Conservation (phyloP, 2,888 invertebrate genomes). For the Eupithecia abbreviata region DNA sequence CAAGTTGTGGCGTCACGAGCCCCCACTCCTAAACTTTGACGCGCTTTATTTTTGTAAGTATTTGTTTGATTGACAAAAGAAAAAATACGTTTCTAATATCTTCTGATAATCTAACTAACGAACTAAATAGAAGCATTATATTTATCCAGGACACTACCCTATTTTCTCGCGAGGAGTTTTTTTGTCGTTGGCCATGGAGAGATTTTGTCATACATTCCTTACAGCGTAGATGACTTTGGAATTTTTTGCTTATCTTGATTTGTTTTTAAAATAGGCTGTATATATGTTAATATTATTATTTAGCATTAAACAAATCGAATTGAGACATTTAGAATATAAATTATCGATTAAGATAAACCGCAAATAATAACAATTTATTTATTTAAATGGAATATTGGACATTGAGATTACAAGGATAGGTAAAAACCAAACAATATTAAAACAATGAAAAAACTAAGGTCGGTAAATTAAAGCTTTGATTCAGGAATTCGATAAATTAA, state of each 20-base stretch:
- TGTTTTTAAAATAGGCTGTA: slow-evolving; percentile 1
- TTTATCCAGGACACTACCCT: too few species aligned
- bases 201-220: neutral
- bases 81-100: too few species aligned
- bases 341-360: neutral
- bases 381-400: neutral
- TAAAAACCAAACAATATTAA: neutral
- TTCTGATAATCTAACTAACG: too few species aligned
- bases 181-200: neutral
- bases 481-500: too few species aligned
- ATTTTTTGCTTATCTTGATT: neutral
- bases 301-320: slow-evolving; percentile 6
- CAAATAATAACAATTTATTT: neutral
- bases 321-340: slow-evolving; percentile 1
- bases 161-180: too few species aligned
- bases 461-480: too few species aligned
- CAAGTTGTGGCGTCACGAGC: too few species aligned
- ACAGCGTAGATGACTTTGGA: neutral
- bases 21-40: too few species aligned
- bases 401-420: neutral
- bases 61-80: too few species aligned
- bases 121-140: too few species aligned
- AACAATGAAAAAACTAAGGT: too few species aligned
- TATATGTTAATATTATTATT: neutral
- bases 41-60: too few species aligned